Evolutionary conservation across 2,888 invertebrate genomes (phyloP), one percentile per base, ranked within the genome.

Genomic region (Eupsilia transversa): DNA sequence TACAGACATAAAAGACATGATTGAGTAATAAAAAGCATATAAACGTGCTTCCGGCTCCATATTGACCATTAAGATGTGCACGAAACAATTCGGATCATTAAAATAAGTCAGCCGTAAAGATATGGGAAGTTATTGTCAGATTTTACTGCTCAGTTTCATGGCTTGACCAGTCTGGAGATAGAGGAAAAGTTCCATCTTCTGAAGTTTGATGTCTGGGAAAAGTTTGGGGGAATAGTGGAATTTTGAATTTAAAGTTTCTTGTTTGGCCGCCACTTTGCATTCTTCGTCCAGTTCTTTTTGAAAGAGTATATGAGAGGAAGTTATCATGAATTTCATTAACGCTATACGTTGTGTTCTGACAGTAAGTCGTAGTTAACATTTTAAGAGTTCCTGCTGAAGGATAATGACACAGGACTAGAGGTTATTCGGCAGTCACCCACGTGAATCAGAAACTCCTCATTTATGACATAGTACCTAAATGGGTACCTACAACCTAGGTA

Each of bases 31-130:
- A 84, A 82, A 71, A 56, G n/a, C 66, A 57, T 71, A 77, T 68
- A 77, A 73, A 77, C 49, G 5, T 71, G n/a, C 63, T 76, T 72
- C 80, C 76, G 65, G 30, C 60, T 68, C 66, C 59, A 60, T 83
- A 80, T 77, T 52, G 72, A 56, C 43, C 70, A 71, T 80, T 80
- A 72, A 69, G 81, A 61, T 61, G 59, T 52, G 54, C 57, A 67
- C 71, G 65, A 83, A 84, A 83, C 76, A 83, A 85, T 83, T 72
- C 73, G 41, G 33, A 63, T 67, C 77, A 80, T 85, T 85, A 84
- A 83, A 79, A 68, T 79, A 76, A 79, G 67, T 80, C 83, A 64
- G 71, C 46, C 72, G 69, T 80, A 49, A 77, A 77, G 83, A 85
- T 79, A 77, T 64, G 69, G 54, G 59, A 46, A 85, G 70, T 85